A percentile compares a stretch with the other conserved stretches of the same genome.
Evolutionary conservation across 2,888 invertebrate genomes (phyloP).

Genomic region (Sesia bembeciformis): DNA sequence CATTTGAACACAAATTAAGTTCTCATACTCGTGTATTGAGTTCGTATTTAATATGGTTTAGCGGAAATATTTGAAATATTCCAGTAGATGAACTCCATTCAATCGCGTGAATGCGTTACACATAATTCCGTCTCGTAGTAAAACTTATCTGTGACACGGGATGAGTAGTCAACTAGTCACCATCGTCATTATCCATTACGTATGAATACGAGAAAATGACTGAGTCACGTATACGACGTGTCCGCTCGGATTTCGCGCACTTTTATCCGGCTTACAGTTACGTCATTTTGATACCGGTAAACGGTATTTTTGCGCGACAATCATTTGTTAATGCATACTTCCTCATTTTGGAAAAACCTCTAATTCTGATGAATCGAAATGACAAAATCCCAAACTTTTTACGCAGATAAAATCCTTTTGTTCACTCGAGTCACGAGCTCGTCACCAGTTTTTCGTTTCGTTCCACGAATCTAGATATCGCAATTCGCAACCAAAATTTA

Average conservation of each 20-base stretch:
- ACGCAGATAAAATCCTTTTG: background rate
- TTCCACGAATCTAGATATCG: too few species aligned
- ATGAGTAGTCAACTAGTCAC: background rate
- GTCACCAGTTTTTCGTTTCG: background rate
- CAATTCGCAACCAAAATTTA: too few species aligned
- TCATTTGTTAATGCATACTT: background rate
- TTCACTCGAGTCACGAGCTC: background rate
- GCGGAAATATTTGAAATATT: too few species aligned
- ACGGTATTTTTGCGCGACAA: background rate
- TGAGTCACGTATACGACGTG: constrained; percentile 43
- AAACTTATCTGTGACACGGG: too few species aligned
- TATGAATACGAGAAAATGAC: constrained; percentile 17
- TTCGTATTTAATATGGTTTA: too few species aligned
- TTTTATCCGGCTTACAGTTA: constrained; percentile 39
- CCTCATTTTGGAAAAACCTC: background rate
- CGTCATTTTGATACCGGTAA: constrained; percentile 25
- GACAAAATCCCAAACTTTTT: background rate
- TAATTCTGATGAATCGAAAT: background rate
- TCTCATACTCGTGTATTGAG: too few species aligned
- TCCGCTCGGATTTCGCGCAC: constrained; percentile 56
- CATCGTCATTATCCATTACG: background rate
- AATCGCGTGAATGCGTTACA: too few species aligned
- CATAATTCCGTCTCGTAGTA: too few species aligned
- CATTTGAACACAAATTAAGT: too few species aligned
- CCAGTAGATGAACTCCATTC: too few species aligned